A percentile compares a stretch with the other conserved stretches of the same genome.
phyloP scores from a whole-genome alignment of 2,888 invertebrate species.

The Synergus itoensis region DNA sequence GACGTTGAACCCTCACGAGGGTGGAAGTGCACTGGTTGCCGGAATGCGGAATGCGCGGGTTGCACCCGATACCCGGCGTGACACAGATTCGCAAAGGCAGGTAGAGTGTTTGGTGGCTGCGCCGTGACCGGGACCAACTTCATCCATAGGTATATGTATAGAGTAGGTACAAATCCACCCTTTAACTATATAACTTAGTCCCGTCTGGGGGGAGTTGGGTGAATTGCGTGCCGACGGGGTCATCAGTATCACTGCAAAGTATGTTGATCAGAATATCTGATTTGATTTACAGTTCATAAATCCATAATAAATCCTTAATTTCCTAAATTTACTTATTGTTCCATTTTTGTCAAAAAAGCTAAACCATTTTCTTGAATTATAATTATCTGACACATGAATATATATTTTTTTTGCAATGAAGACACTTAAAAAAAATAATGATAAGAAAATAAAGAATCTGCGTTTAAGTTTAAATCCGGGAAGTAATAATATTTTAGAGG shows the following conservation, averaged over 20 bases:
- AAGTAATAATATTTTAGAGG: too few relatives aligned
- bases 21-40: slow-evolving; percentile 60
- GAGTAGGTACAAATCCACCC: not conserved
- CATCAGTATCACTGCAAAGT: not conserved
- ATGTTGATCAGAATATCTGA: not conserved
- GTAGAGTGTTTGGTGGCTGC: slow-evolving; percentile 60
- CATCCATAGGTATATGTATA: slow-evolving; percentile 16
- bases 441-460: too few relatives aligned
- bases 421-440: too few relatives aligned
- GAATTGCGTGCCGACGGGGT: slow-evolving; percentile 48
- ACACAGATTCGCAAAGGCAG: slow-evolving; percentile 65
- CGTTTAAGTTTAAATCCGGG: too few relatives aligned
- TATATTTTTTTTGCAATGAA: too few relatives aligned
- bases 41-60: slow-evolving; percentile 44
- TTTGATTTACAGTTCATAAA: not conserved
- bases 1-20: slow-evolving; percentile 48
- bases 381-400: too few relatives aligned
- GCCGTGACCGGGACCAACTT: slow-evolving; percentile 60
- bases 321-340: too few relatives aligned
- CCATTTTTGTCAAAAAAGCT: too few relatives aligned
- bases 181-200: not conserved
- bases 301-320: not conserved
- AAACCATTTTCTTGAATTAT: too few relatives aligned
- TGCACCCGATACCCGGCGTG: slow-evolving; percentile 61
- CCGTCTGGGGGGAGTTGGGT: slow-evolving; percentile 30